Evolutionary conservation across 2,888 invertebrate species (phyloP), one percentile per base, ranked within the genome.

Genomic region (Tinea semifulvella): DNA sequence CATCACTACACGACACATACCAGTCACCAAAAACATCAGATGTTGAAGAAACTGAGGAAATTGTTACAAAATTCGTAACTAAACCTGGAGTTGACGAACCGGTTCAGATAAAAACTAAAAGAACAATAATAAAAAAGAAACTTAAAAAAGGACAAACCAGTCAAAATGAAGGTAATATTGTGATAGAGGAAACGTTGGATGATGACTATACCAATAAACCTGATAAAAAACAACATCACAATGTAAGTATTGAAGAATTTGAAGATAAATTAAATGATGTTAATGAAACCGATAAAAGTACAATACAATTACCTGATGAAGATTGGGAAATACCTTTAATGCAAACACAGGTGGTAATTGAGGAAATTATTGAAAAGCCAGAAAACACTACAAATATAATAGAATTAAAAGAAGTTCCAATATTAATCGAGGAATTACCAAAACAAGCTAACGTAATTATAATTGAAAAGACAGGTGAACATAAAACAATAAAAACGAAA

Each of bases 21-120:
- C 27, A 27, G n/a, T 27, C 27, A 27, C 27, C 22, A 19, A 42
- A 26, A n/a, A 40, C 40, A 48, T 80, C 73, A 4, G 81, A 82
- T 46, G 50, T 68, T 28, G 79, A 84, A 67, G 84, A 85, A 75
- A 74, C 77, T 35, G 83, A 85, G 64, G 85, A 86, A 73, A 84
- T 85, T 13, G 61, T 85, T 27, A 85, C 85, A 1, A 85, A 83
- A 63, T 85, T 85, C 53, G 65, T 82, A 51, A 69, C 75, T 59
- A 61, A 70, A 31, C 74, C 83, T 7, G 84, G 76, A 17, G 68
- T 73, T 45, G 63, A 66, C n/a, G 83, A 84, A 63, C 81, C 83
- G 5, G 77, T 72, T 47, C 79, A 82, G 64, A 70, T 83, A 13
- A 81, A 83, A 61, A 85, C 85, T 1, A 85, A 85, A 58, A 56